phyloP scores from a whole-genome alignment of 2,888 invertebrate genomes.

The Hedya salicella region DNA sequence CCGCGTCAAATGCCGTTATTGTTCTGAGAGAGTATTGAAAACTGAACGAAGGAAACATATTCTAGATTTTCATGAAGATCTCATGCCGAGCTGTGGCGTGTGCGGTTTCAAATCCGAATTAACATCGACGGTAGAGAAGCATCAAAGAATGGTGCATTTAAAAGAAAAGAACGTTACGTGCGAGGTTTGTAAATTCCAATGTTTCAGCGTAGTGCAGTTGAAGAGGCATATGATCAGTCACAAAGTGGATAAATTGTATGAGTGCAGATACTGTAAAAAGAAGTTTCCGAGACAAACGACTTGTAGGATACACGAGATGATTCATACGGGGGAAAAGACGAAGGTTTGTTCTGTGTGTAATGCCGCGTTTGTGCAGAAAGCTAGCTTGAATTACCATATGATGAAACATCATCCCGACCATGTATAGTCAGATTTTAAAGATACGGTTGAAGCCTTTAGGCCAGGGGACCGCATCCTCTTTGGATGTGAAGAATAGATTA shows the following conservation, averaged over 20 bases:
- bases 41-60: not conserved
- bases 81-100: constrained; percentile 9
- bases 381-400: constrained; percentile 55
- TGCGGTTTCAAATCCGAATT: constrained; percentile 4
- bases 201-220: not conserved
- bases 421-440: not conserved
- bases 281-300: constrained; percentile 48
- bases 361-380: constrained; percentile 53
- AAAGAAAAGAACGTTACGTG: constrained; percentile 25
- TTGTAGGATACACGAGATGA: constrained; percentile 47
- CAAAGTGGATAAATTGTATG: constrained; percentile 49
- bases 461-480: no score
- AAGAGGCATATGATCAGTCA: constrained; percentile 49
- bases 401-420: constrained; percentile 50
- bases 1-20: not conserved
- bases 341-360: constrained; percentile 51
- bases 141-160: constrained; percentile 7
- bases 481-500: no score
- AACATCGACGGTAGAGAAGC: not conserved
- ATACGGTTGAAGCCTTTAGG: no score
- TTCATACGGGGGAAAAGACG: constrained; percentile 50
- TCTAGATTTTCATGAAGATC: not conserved
- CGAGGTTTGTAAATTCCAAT: constrained; percentile 9
- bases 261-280: constrained; percentile 59
- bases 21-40: not conserved